These are phyloP conservation scores for Eupithecia pulchellata DNA, from an alignment of 2,888 invertebrate species.

Conservation along the genomic window DNA sequence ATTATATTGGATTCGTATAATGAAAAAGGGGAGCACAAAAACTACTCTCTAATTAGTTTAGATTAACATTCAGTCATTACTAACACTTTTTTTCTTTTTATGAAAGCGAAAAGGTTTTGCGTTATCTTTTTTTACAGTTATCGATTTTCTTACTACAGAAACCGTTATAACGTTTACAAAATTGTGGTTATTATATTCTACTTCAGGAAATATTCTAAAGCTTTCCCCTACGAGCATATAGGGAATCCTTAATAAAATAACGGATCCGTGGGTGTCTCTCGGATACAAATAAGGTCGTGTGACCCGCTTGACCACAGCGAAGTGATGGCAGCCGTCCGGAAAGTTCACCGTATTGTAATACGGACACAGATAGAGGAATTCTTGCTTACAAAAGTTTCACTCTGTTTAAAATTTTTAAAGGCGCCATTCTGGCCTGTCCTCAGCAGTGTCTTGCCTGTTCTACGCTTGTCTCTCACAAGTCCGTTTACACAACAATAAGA, in stretches of 20 bases:
- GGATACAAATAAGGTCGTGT: slow-evolving; percentile 26
- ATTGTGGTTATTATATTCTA: slow-evolving; percentile 5
- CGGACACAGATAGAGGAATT: neutral
- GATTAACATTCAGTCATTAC: neutral
- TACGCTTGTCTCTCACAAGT: neutral
- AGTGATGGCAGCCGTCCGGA: slow-evolving; percentile 57
- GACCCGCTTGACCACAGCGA: slow-evolving; percentile 48
- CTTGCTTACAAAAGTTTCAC: neutral
- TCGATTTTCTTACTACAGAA: neutral
- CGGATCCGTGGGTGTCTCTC: slow-evolving; percentile 19
- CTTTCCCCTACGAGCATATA: slow-evolving; percentile 9
- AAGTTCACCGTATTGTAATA: slow-evolving; percentile 48
- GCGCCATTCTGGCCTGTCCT: neutral
- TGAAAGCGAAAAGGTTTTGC: neutral
- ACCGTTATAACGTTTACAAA: neutral
- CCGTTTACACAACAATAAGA: neutral
- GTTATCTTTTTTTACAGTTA: neutral
- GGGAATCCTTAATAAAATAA: slow-evolving; percentile 29
- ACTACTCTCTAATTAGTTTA: neutral
- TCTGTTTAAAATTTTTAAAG: neutral
- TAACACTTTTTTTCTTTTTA: neutral
- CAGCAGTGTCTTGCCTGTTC: neutral
- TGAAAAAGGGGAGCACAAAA: neutral
- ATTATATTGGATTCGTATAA: neutral
- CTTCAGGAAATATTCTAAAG: slow-evolving; percentile 11